Evolutionary conservation across 2,113 vertebrate genomes (phyloP).

Genomic region (Coturnix japonica): DNA sequence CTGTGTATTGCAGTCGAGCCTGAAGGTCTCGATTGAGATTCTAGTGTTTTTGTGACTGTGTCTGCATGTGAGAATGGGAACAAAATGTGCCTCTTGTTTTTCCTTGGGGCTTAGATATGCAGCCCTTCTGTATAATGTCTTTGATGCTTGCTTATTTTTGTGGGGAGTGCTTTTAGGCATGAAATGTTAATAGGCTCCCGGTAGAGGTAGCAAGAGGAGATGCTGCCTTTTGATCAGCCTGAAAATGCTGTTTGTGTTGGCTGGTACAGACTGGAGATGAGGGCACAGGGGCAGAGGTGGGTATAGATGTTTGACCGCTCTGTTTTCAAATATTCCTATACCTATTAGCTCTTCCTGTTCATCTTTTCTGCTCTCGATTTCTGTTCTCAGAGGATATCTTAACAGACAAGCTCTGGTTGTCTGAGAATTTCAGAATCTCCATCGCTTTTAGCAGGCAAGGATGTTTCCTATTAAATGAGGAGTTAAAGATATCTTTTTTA

Average conservation of each 20-base stretch:
- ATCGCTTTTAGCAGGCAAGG: not conserved
- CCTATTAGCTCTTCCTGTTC: conserved; percentile 37
- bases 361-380: not conserved
- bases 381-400: not conserved
- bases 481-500: not conserved
- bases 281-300: not conserved
- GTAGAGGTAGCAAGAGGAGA: not conserved
- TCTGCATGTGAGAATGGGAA: not conserved
- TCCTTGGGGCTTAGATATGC: conserved; percentile 5
- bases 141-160: conserved; percentile 32
- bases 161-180: conserved; percentile 45
- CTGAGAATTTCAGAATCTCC: not conserved
- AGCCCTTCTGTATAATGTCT: not conserved
- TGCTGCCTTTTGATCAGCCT: conserved; percentile 50
- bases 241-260: conserved; percentile 6
- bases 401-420: conserved; percentile 1
- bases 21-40: conserved; percentile 32
- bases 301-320: not conserved
- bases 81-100: not conserved
- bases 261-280: not conserved
- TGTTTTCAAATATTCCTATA: conserved; percentile 9
- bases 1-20: not conserved
- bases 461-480: not conserved
- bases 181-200: conserved; percentile 40
- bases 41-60: not conserved